phyloP scores from a whole-genome alignment of 2,113 vertebrate species.

The zebrafish (Danio rerio) region GRCz12tu NC_133177.1:33838501-33839000 shows the following conservation, averaged over 20 bases:
- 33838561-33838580: no score
- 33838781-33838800: slow-evolving; percentile 5
- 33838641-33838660: not conserved
- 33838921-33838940: not conserved
- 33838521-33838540: no score
- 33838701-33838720: not conserved
- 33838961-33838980: not conserved
- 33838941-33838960: not conserved
- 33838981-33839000: not conserved
- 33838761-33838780: not conserved
- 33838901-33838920: not conserved
- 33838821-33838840: not conserved
- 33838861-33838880: slow-evolving; percentile 3
- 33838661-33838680: no score
- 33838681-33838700: no score
- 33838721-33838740: not conserved
- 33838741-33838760: not conserved
- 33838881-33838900: not conserved
- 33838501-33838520: no score
- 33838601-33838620: not conserved
- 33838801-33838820: not conserved
- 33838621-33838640: not conserved
- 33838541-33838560: no score
- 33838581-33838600: not conserved
- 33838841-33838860: not conserved